Conservation (phyloP, 2,113 vertebrate genomes). For the Grus americana region DNA sequence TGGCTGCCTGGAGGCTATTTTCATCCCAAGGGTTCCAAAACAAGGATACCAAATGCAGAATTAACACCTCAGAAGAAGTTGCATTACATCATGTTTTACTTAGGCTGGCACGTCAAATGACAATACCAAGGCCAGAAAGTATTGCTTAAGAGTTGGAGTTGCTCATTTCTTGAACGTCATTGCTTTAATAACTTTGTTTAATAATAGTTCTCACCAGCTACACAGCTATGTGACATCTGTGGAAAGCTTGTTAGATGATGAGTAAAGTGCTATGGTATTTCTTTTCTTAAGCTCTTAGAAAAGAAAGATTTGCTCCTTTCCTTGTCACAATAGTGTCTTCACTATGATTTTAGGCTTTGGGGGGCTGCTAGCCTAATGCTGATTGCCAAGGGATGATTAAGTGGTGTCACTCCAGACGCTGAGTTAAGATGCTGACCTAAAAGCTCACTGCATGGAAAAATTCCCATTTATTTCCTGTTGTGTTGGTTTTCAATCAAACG, state of each 20-base stretch:
- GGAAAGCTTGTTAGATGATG: neutral
- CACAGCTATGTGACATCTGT: constrained; percentile 1
- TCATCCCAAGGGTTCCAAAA: neutral
- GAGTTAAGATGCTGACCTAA: neutral
- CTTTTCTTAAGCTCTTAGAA: constrained; percentile 13
- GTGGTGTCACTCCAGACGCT: neutral
- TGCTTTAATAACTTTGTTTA: constrained; percentile 29
- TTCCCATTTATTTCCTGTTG: neutral
- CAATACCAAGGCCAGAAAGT: neutral
- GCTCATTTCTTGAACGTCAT: constrained; percentile 40
- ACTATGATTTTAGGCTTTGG: neutral
- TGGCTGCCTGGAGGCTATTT: neutral
- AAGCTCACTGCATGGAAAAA: neutral
- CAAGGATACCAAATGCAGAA: neutral
- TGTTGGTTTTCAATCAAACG: neutral
- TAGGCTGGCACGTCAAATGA: neutral
- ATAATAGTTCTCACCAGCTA: constrained; percentile 22
- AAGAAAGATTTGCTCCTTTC: neutral
- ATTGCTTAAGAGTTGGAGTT: neutral
- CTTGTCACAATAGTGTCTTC: neutral
- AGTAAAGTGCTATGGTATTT: constrained; percentile 13
- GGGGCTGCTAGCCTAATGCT: neutral
- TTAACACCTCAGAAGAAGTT: neutral
- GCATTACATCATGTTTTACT: neutral
- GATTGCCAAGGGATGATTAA: neutral